Base-by-base conservation (phyloP, 2,797 vertebrate genomes). In the Xenopus petersii region DNA sequence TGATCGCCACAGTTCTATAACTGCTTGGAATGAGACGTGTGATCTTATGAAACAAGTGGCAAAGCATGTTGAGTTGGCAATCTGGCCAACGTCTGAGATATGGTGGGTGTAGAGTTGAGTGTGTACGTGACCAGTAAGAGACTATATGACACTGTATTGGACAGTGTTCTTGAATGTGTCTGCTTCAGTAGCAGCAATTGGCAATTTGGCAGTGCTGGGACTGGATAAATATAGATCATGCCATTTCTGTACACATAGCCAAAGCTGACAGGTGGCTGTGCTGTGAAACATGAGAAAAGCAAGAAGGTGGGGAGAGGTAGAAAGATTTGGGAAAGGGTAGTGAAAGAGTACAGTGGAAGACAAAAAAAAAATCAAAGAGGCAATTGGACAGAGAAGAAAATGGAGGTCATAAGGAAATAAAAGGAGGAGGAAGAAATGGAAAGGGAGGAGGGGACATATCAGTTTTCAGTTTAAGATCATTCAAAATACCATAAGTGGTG, bases 151-250 rank as follows among this genome's bases (percentile, higher is more conserved):
- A 70, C n/a, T 70, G 12, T 36, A 13, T 68, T 46, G n/a, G 33
- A 16, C 63, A 58, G 71, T 24, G 12, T 60, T 24, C 17, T 7
- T 30, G 24, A 8, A 21, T 17, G 54, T 64, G 71, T 12, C 54
- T 42, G n/a, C 26, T 60, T 24, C 58, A 12, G 30, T 30, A 12
- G 2, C 42, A 24, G 46, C 51, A 36, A 65, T 33, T 61, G 68
- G 17, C 21, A 75, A 12, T 16, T 10, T 60, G 47, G 17, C 12
- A 59, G 48, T 62, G 75, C 75, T 26, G 70, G 1, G 13, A 46
- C 75, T 59, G 10, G 51, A 58, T 77, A 77, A 61, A 73, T 73
- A 73, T 77, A 77, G 75, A 72, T 30, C 30, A 12, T 13, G 42
- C 33, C 24, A 42, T 6, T 24, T 54, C 42, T 59, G 51, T 4